Evolutionary conservation across 2,888 invertebrate genomes (phyloP), one percentile per base, ranked within the genome.

Genomic region (Eupeodes latifasciatus): DNA sequence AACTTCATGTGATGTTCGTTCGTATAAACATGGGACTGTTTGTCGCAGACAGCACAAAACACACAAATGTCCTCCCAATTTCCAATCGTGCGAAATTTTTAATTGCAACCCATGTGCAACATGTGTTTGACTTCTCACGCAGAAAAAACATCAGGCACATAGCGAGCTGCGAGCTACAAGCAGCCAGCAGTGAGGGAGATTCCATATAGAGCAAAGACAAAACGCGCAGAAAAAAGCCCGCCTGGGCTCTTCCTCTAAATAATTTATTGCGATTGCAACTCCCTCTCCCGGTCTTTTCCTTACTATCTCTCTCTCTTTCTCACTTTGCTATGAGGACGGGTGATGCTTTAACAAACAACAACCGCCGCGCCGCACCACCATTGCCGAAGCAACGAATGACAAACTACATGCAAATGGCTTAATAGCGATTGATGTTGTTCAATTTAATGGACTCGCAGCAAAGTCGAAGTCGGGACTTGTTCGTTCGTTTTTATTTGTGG

Each of bases 51-150:
- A 66, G 71, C 69, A 47, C 82, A 80, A 67, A 71, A 84, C 74
- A 53, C 82, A 80, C 72, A 71, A 84, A 80, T 81, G 81, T 81
- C 81, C 76, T 84, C 77, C 84, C 84, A 84, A 84, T 88, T 88
- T 74, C 69, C 64, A 77, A 69, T 78, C 67, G 81, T 81, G 84
- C 84, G 72, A 84, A 81, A 55, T 88, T 84, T 78, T 84, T 88
- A 88, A 88, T 88, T 88, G 84, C 84, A 81, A 74, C 61, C 81
- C 84, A 77, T 88, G 84, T 88, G 87, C 72, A 84, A 81, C 87
- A 88, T 81, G 66, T 88, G 87, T 88, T 88, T 44, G 53, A 55
- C 76, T 84, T 88, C 87, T 88, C 87, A 88, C 84, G 80, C 80
- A 75, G 36, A 40, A 79, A 40, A 75, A 57, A 36, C 47, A 12